Conservation (phyloP, 2,113 vertebrate species). For the Benitochromis conjunctus region DNA sequence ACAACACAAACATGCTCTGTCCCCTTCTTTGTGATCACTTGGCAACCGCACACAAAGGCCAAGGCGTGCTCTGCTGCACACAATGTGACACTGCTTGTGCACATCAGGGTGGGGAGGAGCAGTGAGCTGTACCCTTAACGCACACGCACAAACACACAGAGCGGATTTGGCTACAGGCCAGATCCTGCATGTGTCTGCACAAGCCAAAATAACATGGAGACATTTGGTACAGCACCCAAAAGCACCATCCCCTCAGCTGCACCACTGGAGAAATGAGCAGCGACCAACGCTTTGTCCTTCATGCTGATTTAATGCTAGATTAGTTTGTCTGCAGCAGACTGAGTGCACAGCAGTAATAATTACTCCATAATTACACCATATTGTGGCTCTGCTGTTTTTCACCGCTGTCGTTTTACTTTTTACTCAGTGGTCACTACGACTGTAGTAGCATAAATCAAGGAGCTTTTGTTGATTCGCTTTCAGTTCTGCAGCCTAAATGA, state of each 20-base stretch:
- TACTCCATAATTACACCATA: conserved; percentile 46
- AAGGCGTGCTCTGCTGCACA: conserved; percentile 40
- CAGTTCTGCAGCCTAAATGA: background rate
- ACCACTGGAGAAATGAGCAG: conserved; percentile 23
- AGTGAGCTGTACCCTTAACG: background rate
- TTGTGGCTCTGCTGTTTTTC: conserved; percentile 24
- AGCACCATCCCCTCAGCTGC: conserved; percentile 27
- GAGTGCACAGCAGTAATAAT: conserved; percentile 45
- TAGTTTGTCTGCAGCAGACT: conserved; percentile 46
- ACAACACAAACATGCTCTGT: conserved; percentile 4
- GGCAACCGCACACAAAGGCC: conserved; percentile 68
- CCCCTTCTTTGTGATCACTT: conserved; percentile 49
- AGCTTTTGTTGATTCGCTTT: background rate
- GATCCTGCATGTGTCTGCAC: conserved; percentile 48
- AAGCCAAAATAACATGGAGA: conserved; percentile 43
- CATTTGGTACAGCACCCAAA: conserved; percentile 3
- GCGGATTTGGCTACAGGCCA: conserved; percentile 40
- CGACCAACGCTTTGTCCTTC: conserved; percentile 44
- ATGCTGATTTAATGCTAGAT: conserved; percentile 56
- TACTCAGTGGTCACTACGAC: background rate
- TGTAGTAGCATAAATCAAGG: background rate
- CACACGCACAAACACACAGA: conserved; percentile 1
- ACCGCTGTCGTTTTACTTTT: background rate
- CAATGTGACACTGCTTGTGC: conserved; percentile 48
- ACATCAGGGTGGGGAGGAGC: conserved; percentile 12